Base-by-base conservation (phyloP, 2,113 vertebrate genomes). In the Rhinopomastus cyanomelas region DNA sequence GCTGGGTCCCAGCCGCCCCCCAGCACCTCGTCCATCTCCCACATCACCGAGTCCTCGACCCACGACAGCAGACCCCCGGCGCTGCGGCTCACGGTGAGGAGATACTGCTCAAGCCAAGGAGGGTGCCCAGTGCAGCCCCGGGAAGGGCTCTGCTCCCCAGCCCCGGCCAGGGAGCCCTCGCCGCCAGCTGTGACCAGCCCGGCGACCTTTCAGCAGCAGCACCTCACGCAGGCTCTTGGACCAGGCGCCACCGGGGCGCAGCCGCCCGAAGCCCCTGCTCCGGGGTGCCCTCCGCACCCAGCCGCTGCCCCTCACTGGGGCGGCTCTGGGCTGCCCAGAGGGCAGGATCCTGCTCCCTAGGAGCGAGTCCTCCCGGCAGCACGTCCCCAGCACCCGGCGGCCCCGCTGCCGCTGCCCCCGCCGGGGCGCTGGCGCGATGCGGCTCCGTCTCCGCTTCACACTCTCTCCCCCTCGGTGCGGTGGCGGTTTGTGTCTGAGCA, bases 401-500 rank as follows among this genome's bases (percentile, higher is more conserved):
- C 81, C 79, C 87, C 37, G 55, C 25, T 4, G 34, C 93, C 69
- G 64, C 73, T 75, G 18, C 74, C 69, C 84, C 69, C 84, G 77
- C 60, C 1, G 11, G 46, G 57, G 13, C 3, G 15, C 59, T 7
- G 2, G 46, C 5, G 2, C 9, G 14, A 59, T 36, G 74, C 36
- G 67, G 87, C 82, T 89, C 76, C 44, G 1, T 14, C 94, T 44
- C 68, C 15, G 4, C 81, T 93, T 91, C 93, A 60, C 93, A 80
- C 91, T 32, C 94, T 80, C 95, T 93, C 92, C 76, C 89, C 89
- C 94, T 92, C 88, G 22, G 89, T 64, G 87, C 15, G 72, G 51
- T 72, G 92, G 91, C 20, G 90, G 87, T 11, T 92, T 3, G 64
- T 89, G 93, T 48, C 93, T 87, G 72, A 93, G 89, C 76, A 64